Evolutionary conservation across 2,797 vertebrate genomes (phyloP), one percentile per base, ranked within the genome.

Genomic region (Malurus leucopterus): DNA sequence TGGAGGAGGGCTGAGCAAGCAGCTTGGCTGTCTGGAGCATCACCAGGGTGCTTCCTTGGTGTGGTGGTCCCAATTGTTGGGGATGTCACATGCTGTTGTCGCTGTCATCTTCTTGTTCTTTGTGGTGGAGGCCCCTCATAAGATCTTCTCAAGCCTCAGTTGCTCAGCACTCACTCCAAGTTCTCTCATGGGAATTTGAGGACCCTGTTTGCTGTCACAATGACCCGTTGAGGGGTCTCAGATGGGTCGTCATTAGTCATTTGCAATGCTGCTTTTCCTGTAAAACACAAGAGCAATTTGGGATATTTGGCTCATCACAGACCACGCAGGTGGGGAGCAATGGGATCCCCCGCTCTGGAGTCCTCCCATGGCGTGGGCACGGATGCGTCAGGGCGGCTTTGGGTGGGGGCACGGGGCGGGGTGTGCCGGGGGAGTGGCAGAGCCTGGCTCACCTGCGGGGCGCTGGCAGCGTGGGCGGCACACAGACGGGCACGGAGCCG

Each of bases 21-120:
- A 20, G 19, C 29, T 85, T 0, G 0, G 23, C 34, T 49, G 16
- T 77, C 9, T 0, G 0, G 30, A 27, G 30, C 29, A 8, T 87
- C 3, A 0, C 34, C 0, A 23, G 16, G 6, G 29, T 27, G 49
- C 43, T 9, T 40, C 34, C 13, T 40, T n/a, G 24, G 22, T 2
- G 4, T 22, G 20, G 24, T 1, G 3, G 11, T 77, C 21, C 51
- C 57, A 38, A 9, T 40, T 0, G 0, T 0, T 27, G 59, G 36
- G 55, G 23, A 23, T 0, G 0, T 43, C 0, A 1, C 0, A 0
- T 78, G 36, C 55, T 63, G 14, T 55, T 43, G 44, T n/a, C 1
- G 1, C 14, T 19, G 30, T 59, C 69, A 13, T 51, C 50, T 14
- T 77, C 27, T 58, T 13, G 6, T 68, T 64, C 40, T 26, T 44